Percentiles rank a stretch among this genome's conserved stretches.
phyloP scores from a whole-genome alignment of 1,140 invertebrate species.

The Phortica variegata region DNA sequence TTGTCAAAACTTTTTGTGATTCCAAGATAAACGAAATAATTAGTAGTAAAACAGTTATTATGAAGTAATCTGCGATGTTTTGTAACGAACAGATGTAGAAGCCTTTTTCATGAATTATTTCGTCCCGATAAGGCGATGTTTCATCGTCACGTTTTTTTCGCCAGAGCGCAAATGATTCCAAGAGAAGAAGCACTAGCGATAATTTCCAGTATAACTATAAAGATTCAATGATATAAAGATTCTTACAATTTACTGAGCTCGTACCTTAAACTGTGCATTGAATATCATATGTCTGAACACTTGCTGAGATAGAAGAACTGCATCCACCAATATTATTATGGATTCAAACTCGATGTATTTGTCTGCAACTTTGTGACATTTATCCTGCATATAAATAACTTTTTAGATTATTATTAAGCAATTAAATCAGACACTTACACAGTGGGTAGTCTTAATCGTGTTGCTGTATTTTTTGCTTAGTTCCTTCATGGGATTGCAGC shows the following conservation, averaged over 20 bases:
- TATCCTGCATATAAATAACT: slow-evolving; percentile 61
- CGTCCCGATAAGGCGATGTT: slow-evolving; percentile 40
- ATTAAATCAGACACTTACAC: slow-evolving; percentile 62
- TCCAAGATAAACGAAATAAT: slow-evolving; percentile 22
- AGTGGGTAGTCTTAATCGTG: slow-evolving; percentile 69
- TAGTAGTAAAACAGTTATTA: slow-evolving; percentile 32
- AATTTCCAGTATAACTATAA: slow-evolving; percentile 66
- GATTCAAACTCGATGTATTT: slow-evolving; percentile 89
- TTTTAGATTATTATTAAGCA: neutral
- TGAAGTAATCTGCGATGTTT: slow-evolving; percentile 40
- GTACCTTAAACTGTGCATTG: slow-evolving; percentile 72
- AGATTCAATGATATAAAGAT: slow-evolving; percentile 16
- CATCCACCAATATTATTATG: slow-evolving; percentile 79
- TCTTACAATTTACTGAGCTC: neutral
- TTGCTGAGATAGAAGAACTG: slow-evolving; percentile 73
- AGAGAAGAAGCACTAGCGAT: slow-evolving; percentile 60
- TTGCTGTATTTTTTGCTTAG: slow-evolving; percentile 69
- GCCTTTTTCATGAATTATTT: slow-evolving; percentile 59
- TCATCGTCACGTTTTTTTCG: slow-evolving; percentile 44
- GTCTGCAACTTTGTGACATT: slow-evolving; percentile 74
- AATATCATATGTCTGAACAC: slow-evolving; percentile 82
- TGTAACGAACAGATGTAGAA: slow-evolving; percentile 58
- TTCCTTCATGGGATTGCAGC: slow-evolving; percentile 63
- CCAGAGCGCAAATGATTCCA: slow-evolving; percentile 65
- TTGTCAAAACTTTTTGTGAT: slow-evolving; percentile 7